Percentiles rank a stretch among this genome's conserved stretches.
These are phyloP conservation scores for Poeciliopsis occidentalis DNA, from an alignment of 2,113 vertebrate genomes.

Conservation along the genomic window DNA sequence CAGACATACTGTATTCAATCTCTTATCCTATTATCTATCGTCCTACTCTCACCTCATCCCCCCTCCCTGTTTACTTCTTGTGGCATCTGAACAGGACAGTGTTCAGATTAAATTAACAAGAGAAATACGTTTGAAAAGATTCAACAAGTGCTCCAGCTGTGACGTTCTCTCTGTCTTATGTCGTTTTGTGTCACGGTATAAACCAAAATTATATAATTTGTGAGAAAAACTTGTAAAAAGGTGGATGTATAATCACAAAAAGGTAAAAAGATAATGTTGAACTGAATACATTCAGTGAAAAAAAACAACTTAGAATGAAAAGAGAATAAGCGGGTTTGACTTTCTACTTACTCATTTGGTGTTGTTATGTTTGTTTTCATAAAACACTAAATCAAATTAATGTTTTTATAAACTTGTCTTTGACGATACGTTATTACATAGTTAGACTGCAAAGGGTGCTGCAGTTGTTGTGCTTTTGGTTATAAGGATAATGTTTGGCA, in stretches of 20 bases:
- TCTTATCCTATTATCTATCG: conserved; percentile 60
- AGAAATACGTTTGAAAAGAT: neutral
- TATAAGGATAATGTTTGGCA: no score
- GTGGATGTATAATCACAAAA: neutral
- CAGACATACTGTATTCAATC: conserved; percentile 85
- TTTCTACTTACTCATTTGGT: no score
- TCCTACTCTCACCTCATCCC: conserved; percentile 5
- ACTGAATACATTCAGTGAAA: no score
- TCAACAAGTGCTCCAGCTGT: neutral
- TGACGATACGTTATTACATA: no score
- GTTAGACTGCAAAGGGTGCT: no score
- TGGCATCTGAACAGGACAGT: conserved; percentile 10
- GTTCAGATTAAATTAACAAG: neutral
- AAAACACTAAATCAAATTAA: no score
- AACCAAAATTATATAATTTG: neutral
- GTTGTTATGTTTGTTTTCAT: no score
- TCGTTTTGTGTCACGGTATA: neutral
- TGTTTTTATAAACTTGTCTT: no score
- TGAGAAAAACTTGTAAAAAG: neutral
- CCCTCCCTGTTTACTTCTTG: neutral
- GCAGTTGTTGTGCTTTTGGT: no score
- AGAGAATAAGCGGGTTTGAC: no score
- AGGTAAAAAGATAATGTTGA: neutral
- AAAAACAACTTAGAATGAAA: no score
- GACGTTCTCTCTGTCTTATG: neutral